Percentiles rank a stretch among this genome's conserved stretches.
Conservation (phyloP, 1,140 invertebrate species). For the Matsumurasca onukii region DNA sequence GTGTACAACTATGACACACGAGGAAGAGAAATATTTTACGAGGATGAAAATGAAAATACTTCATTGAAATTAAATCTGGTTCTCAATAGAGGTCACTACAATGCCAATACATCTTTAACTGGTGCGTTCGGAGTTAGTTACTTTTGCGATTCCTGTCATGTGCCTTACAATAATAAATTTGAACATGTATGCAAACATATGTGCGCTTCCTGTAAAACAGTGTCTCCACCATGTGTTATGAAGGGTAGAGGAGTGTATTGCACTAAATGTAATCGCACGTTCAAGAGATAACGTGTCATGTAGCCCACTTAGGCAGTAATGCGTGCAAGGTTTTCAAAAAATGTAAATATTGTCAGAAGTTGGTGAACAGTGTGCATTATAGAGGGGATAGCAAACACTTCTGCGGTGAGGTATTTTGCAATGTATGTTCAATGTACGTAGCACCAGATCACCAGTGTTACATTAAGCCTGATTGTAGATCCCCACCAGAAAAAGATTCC, state of each 20-base stretch:
- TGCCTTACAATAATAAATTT: neutral
- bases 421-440: neutral
- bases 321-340: neutral
- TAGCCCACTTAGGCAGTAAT: neutral
- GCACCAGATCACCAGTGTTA: neutral
- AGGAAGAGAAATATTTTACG: slow-evolving; percentile 9
- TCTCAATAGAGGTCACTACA: slow-evolving; percentile 1
- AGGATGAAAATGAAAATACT: neutral
- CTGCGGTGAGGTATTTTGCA: neutral
- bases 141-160: neutral
- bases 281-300: neutral
- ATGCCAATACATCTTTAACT: slow-evolving; percentile 6
- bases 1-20: slow-evolving; percentile 9
- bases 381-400: neutral
- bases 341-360: neutral
- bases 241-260: neutral
- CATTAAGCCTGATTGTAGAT: neutral
- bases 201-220: neutral
- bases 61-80: neutral
- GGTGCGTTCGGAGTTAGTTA: neutral
- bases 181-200: neutral
- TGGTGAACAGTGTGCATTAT: neutral
- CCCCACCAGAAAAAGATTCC: neutral
- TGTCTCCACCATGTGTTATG: neutral
- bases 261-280: neutral